phyloP scores from a whole-genome alignment of 1,140 invertebrate species.

The Gryon sp. region DNA sequence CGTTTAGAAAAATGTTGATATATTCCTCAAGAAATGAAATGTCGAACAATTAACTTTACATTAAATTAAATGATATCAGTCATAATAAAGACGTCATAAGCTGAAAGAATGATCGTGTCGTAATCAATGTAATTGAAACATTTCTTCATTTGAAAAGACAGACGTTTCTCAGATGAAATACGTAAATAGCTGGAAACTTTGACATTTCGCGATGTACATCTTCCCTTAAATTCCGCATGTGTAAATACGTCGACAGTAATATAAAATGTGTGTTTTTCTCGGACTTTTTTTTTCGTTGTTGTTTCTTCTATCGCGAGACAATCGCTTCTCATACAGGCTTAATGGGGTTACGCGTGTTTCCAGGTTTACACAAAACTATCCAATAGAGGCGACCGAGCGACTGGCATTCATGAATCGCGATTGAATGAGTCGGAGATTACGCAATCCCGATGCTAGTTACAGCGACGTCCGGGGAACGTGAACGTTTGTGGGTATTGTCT shows the following conservation, averaged over 20 bases:
- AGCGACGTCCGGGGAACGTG: slow-evolving; percentile 53
- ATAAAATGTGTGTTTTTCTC: slow-evolving; percentile 33
- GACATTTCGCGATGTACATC: slow-evolving; percentile 46
- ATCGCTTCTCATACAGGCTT: slow-evolving; percentile 45
- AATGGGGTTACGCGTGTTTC: slow-evolving; percentile 61
- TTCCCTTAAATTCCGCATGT: slow-evolving; percentile 31
- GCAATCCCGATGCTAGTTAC: slow-evolving; percentile 55
- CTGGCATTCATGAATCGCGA: slow-evolving; percentile 63
- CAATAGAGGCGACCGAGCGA: slow-evolving; percentile 42
- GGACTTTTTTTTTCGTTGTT: too few relatives aligned
- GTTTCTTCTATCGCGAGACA: slow-evolving; percentile 36
- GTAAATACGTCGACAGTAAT: slow-evolving; percentile 20
- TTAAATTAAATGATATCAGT: too few relatives aligned
- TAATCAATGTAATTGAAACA: too few relatives aligned
- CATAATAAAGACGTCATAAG: too few relatives aligned
- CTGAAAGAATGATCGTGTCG: too few relatives aligned
- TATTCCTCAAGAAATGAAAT: too few relatives aligned
- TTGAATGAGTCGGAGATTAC: slow-evolving; percentile 63
- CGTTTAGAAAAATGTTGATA: too few relatives aligned
- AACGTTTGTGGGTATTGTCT: slow-evolving; percentile 53
- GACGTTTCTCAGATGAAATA: background rate
- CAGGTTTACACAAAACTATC: slow-evolving; percentile 58
- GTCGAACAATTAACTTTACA: too few relatives aligned
- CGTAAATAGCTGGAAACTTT: slow-evolving; percentile 33
- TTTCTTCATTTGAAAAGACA: slow-evolving; percentile 1